Evolutionary conservation across 2,797 vertebrate genomes (phyloP), one percentile per base, ranked within the genome.

Genomic region (Danio tinwini): DNA sequence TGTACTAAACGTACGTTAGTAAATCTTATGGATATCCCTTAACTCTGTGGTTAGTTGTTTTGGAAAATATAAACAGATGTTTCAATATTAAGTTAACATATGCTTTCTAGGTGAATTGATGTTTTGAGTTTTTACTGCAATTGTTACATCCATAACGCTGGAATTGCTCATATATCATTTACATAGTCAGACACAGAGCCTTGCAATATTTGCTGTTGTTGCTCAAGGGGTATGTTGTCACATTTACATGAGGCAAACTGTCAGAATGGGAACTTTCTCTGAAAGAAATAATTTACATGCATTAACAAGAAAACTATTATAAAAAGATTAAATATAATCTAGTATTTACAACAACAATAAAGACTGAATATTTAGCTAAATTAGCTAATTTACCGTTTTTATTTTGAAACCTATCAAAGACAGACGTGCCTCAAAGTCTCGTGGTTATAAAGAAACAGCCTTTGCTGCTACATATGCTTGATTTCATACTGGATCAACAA

Each of bases 401-500:
- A 29, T 29, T 29, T 52, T 52, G 14, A 52, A 52, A 52, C 49
- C 14, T 13, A 10, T 12, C 9, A 12, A 12, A 52, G 12, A 10
- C 1, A 11, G 10, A 11, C 49, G 1, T 37, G 8, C 17, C 21
- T 61, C 2, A 8, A 37, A 29, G 5, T 17, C 4, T 47, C 17
- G 6, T 2, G 19, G 71, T 16, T 44, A 44, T 6, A 42, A n/a
- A 71, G 37, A 44, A 52, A 52, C 21, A 69, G 67, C 45, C 4
- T 8, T 37, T 29, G 44, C 53, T 55, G 7, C 19, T 21, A 5
- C 19, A 10, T 13, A 49, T 17, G 11, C 3, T n/a, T n/a, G 47
- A 16, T 11, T 7, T 29, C 17, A 37, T 16, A 40, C 29, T n/a
- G 64, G 6, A 45, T 58, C 77, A 72, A 63, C 68, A 72, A 53